Base-by-base conservation (phyloP, 92 coral and sea anemone genomes). In the Phenganax subtilis region DNA sequence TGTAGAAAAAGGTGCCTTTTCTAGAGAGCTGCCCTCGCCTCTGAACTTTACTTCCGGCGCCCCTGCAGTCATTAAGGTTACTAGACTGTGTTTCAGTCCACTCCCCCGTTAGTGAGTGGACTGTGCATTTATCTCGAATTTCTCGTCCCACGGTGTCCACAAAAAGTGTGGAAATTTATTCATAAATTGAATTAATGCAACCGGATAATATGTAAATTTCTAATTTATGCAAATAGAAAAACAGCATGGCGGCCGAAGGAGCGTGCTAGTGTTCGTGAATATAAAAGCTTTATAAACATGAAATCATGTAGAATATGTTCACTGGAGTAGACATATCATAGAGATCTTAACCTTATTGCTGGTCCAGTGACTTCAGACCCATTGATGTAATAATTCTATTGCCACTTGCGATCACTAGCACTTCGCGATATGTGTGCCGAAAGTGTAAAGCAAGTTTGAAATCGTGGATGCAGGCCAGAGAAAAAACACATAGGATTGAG, bases 31-130 rank as follows among this genome's bases (percentile, higher is more conserved):
- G 25, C 25, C 25, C 25, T 20, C 25, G 25, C 25, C 25, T 20
- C 25, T 20, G 25, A 20, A 20, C 25, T 20, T 20, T 0, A 20
- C 25, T 20, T 20, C 25, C 25, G 25, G 25, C 25, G 25, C 25
- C 25, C 25, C 25, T 20, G 25, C 25, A 20, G 25, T 20, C 25
- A 20, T 20, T 20, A 20, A 20, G 25, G 25, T 20, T 20, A 20
- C 25, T 28, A 57, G 66, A n/a, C 84, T 85, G 5, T 81, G 81
- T 71, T 85, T 89, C 57, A 84, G 90, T 37, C 90, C 89, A 52
- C 54, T 59, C 30, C 86, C 69, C 31, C 81, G 85, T 54, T 54
- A 70, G 16, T 86, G 89, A 77, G 76, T 73, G 51, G 86, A 88
- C 64, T 82, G 87, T 51, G 89, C 80, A 71, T 71, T 71, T 7